A percentile compares a stretch with the other conserved stretches of the same genome.
Conservation (phyloP, 2,888 invertebrate species). For the Thereva unica region DNA sequence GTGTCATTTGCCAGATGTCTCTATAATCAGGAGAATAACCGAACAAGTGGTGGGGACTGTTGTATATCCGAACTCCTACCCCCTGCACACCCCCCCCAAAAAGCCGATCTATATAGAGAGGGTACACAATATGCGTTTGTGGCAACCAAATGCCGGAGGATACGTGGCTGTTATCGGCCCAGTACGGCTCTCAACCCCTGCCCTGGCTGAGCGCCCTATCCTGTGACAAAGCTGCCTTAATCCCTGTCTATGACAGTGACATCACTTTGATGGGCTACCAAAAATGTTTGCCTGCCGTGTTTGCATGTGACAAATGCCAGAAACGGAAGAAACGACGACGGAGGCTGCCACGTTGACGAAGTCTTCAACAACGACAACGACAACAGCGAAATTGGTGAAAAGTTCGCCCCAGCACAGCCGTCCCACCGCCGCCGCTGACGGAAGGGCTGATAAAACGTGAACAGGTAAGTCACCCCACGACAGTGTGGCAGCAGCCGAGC, state of each 20-base stretch:
- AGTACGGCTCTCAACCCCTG: slow-evolving; percentile 17
- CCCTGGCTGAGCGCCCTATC: slow-evolving; percentile 1
- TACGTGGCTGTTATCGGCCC: slow-evolving; percentile 35
- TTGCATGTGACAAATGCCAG: slow-evolving; percentile 41
- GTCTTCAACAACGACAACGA: too few relatives aligned
- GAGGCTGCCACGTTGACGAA: not conserved
- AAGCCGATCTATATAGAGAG: too few relatives aligned
- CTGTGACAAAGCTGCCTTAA: slow-evolving; percentile 37
- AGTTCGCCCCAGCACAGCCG: too few relatives aligned
- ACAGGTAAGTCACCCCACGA: too few relatives aligned
- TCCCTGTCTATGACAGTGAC: slow-evolving; percentile 43
- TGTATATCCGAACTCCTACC: too few relatives aligned
- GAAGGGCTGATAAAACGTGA: too few relatives aligned
- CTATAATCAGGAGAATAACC: slow-evolving; percentile 18
- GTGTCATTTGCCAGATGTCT: slow-evolving; percentile 41
- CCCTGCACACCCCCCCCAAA: too few relatives aligned
- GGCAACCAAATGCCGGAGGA: slow-evolving; percentile 34
- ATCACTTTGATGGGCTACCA: slow-evolving; percentile 43
- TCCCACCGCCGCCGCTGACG: too few relatives aligned
- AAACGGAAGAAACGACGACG: slow-evolving; percentile 26
- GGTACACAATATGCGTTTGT: slow-evolving; percentile 11
- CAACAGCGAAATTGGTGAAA: too few relatives aligned
- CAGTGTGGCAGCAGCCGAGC: too few relatives aligned
- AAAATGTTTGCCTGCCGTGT: slow-evolving; percentile 41
- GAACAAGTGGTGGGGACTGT: slow-evolving; percentile 7